A percentile compares a stretch with the other conserved stretches of the same genome.
These are phyloP conservation scores for Plagodis pulveraria DNA, from an alignment of 2,888 invertebrate species.

Conservation along the genomic window DNA sequence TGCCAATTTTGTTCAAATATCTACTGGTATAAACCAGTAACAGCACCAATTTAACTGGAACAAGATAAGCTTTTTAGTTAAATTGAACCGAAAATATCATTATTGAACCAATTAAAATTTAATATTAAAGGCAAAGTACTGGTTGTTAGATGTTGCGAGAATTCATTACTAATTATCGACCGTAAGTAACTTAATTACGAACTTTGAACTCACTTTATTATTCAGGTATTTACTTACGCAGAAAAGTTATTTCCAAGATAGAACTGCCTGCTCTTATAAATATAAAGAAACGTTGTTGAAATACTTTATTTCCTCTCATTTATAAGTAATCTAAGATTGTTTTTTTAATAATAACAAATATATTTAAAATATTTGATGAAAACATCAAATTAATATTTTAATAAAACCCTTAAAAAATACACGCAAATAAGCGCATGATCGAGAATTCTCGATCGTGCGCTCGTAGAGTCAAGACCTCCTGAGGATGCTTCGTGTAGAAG, in stretches of 20 bases:
- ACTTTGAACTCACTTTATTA: background rate
- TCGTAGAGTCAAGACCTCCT: too few species aligned
- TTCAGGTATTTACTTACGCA: background rate
- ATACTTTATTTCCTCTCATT: too few species aligned
- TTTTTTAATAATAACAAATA: too few species aligned
- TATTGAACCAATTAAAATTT: slow-evolving; percentile 17
- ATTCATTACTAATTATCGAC: slow-evolving; percentile 14
- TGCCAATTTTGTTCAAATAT: slow-evolving; percentile 39
- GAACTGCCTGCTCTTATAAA: too few species aligned
- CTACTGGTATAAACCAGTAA: background rate
- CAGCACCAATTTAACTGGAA: slow-evolving; percentile 8
- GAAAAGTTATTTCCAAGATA: background rate
- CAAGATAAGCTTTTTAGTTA: slow-evolving; percentile 16
- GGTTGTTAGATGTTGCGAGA: slow-evolving; percentile 6
- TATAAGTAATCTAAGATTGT: too few species aligned
- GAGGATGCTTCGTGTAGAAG: too few species aligned
- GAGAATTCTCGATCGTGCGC: too few species aligned
- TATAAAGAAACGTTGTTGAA: too few species aligned
- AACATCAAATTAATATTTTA: too few species aligned
- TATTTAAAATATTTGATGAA: too few species aligned
- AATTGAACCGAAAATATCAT: slow-evolving; percentile 14
- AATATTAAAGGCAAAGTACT: slow-evolving; percentile 17
- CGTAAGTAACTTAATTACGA: slow-evolving; percentile 13
- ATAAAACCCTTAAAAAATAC: too few species aligned
- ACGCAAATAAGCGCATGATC: too few species aligned